Evolutionary conservation across 2,888 invertebrate species (phyloP).

Genomic region (Pimpla rufipes): DNA sequence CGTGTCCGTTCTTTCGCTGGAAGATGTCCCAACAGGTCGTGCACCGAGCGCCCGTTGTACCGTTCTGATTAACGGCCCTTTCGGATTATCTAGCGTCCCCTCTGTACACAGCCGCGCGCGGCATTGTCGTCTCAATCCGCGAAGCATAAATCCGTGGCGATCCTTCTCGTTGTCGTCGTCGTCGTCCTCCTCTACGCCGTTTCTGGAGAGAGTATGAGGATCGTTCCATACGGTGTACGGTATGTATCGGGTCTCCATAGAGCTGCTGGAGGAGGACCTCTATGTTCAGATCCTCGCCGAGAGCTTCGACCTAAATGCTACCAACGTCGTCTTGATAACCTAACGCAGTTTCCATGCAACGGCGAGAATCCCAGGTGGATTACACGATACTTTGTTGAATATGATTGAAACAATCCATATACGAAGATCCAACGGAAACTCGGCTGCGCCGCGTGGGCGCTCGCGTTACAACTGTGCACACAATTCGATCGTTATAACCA

Average conservation of each 20-base stretch:
- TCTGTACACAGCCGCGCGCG: slow-evolving; percentile 63
- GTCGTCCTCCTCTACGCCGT: slow-evolving; percentile 32
- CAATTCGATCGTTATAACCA: slow-evolving; percentile 65
- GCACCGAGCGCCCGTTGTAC: slow-evolving; percentile 69
- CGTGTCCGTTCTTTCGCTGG: slow-evolving; percentile 28
- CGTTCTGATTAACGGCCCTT: slow-evolving; percentile 78
- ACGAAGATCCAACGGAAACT: slow-evolving; percentile 58
- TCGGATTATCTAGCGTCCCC: slow-evolving; percentile 73
- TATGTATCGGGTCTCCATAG: slow-evolving; percentile 37
- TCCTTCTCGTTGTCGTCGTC: slow-evolving; percentile 52
- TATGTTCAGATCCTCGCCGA: slow-evolving; percentile 41
- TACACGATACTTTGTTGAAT: slow-evolving; percentile 57
- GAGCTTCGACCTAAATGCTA: slow-evolving; percentile 20
- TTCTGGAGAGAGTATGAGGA: slow-evolving; percentile 5
- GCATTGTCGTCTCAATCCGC: slow-evolving; percentile 74
- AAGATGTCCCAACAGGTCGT: slow-evolving; percentile 61
- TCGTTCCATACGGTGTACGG: slow-evolving; percentile 2
- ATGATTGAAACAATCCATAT: slow-evolving; percentile 62
- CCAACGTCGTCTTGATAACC: slow-evolving; percentile 8
- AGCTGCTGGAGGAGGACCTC: slow-evolving; percentile 40
- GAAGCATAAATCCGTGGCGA: slow-evolving; percentile 74
- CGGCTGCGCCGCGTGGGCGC: slow-evolving; percentile 59
- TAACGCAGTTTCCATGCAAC: slow-evolving; percentile 37
- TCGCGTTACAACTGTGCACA: slow-evolving; percentile 21
- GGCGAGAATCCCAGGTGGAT: slow-evolving; percentile 44